Evolutionary conservation across 2,113 vertebrate genomes (phyloP), one percentile per base, ranked within the genome.

Genomic region (Saimiri boliviensis): DNA sequence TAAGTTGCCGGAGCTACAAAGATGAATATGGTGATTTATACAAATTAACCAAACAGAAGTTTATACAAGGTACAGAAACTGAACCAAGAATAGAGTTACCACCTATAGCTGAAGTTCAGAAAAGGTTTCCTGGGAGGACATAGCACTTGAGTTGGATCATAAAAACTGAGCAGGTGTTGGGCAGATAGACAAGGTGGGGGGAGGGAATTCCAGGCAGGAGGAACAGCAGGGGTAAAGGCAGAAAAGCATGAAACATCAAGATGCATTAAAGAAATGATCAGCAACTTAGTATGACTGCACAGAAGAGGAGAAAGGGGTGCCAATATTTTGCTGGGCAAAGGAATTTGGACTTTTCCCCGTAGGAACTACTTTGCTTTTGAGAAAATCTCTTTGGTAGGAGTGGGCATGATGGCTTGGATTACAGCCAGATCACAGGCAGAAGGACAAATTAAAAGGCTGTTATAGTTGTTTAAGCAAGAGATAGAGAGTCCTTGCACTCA

Each of bases 181-280:
- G 87, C 87, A 92, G 89, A 96, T 94, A 93, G 89, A 74, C 82
- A 27, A 91, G 92, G 74, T 77, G 37, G 32, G 66, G 91, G 93
- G 86, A 94, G 86, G 93, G 86, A 60, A 95, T 87, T 81, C 56
- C 86, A 95, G 84, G 79, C 92, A 90, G 91, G 79, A 95, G 74
- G 94, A 98, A 85, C 93, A 96, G 93, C 94, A 94, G 97, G 97
- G 94, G 80, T 12, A 93, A 94, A 95, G 68, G 85, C 97, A 97
- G 49, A 90, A 91, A 97, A 93, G 94, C 96, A 63, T 95, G 84
- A 96, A 95, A 96, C 92, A 97, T 97, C 97, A 96, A 95, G 84
- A 96, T 90, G 87, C 80, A 97, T 98, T 97, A 97, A 97, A 97
- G 73, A 92, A 97, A 95, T 79, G 87, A 74, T 66, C 2, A 23